Conservation (phyloP, 2,113 vertebrate genomes). For the Sardina pilchardus region DNA sequence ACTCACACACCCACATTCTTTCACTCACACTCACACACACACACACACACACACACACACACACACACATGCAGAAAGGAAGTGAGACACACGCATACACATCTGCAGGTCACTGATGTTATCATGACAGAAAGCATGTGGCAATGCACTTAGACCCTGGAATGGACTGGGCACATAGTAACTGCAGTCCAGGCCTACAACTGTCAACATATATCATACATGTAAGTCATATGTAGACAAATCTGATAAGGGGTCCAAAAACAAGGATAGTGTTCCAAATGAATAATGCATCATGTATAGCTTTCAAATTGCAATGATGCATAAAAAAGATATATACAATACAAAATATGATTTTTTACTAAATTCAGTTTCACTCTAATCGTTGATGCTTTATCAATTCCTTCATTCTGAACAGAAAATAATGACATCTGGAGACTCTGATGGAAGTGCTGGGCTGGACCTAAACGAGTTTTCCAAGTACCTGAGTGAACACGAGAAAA, state of each 20-base stretch:
- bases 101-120: not conserved
- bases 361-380: not conserved
- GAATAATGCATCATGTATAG: not conserved
- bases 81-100: not conserved
- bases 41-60: not conserved
- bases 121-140: not conserved
- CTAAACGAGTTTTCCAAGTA: conserved; percentile 92
- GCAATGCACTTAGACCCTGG: not conserved
- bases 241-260: too few species aligned
- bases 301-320: too few species aligned
- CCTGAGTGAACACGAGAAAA: conserved; percentile 93
- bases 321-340: too few species aligned
- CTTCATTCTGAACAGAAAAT: conserved; percentile 80
- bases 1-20: conserved; percentile 15
- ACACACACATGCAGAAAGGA: not conserved
- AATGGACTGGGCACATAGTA: not conserved
- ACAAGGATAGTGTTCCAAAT: not conserved
- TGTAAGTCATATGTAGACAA: too few species aligned
- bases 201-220: not conserved
- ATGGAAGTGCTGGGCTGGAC: conserved; percentile 87
- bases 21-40: not conserved
- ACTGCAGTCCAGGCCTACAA: not conserved
- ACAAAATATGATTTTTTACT: too few species aligned
- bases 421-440: conserved; percentile 83
- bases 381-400: not conserved